These are phyloP conservation scores for Enteromius radiatus DNA, from an alignment of 2,797 vertebrate species.

Conservation along the genomic window DNA sequence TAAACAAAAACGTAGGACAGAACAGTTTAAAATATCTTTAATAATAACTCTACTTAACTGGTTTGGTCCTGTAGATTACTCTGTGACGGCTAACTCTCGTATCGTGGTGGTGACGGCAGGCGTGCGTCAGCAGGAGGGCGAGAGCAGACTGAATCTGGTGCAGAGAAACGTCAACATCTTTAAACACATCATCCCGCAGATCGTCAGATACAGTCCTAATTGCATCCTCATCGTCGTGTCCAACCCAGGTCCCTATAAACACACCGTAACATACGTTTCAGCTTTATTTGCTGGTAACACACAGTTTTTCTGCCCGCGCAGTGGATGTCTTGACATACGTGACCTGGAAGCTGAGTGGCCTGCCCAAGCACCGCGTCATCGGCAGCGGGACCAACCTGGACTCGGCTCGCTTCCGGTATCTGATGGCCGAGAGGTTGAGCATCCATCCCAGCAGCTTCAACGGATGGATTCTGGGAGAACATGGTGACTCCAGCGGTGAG, in stretches of 20 bases:
- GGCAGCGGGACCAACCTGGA: conserved; percentile 98
- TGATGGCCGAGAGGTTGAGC: conserved; percentile 90
- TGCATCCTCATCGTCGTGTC: conserved; percentile 94
- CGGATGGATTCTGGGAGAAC: conserved; percentile 95
- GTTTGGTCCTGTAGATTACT: conserved; percentile 81
- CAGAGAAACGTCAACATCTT: conserved; percentile 97
- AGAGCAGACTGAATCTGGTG: conserved; percentile 94
- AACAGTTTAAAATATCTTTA: too few relatives aligned
- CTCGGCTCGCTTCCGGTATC: conserved; percentile 91
- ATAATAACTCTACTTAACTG: too few relatives aligned
- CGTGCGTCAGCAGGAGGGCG: conserved; percentile 94
- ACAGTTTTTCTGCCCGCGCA: conserved; percentile 57
- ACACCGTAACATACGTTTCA: too few relatives aligned
- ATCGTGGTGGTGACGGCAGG: conserved; percentile 94
- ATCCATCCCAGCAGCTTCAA: conserved; percentile 91
- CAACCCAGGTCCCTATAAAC: conserved; percentile 86
- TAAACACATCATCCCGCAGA: conserved; percentile 91
- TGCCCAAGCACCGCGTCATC: conserved; percentile 93
- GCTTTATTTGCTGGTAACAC: neutral
- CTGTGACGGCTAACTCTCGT: conserved; percentile 91
- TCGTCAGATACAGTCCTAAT: conserved; percentile 91
- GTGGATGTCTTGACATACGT: conserved; percentile 96
- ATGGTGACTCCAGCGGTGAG: conserved; percentile 95
- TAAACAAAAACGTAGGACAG: too few relatives aligned
- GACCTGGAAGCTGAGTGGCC: conserved; percentile 96